Conservation (phyloP, 2,888 invertebrate genomes). For the Synanthedon vespiformis region DNA sequence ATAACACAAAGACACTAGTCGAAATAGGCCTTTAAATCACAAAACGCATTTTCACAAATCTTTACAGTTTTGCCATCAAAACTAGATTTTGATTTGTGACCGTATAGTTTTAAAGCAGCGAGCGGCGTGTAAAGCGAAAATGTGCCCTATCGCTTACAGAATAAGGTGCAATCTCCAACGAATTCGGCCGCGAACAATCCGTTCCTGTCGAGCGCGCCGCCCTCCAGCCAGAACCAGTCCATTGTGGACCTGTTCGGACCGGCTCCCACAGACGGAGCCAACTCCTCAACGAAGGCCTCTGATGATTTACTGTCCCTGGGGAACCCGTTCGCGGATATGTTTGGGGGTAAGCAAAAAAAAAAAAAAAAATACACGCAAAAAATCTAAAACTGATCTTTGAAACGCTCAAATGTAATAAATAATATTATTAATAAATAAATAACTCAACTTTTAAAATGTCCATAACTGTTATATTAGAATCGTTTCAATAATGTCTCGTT, state of each 20-base stretch:
- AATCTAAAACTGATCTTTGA: background rate
- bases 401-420: background rate
- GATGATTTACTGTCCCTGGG: slow-evolving; percentile 90
- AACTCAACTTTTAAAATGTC: too few relatives aligned
- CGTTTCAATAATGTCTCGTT: too few relatives aligned
- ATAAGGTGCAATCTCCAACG: slow-evolving; percentile 83
- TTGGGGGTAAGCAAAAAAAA: slow-evolving; percentile 58
- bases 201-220: slow-evolving; percentile 81
- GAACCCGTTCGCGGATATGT: slow-evolving; percentile 93
- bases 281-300: slow-evolving; percentile 74
- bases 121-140: background rate
- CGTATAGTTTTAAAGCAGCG: too few relatives aligned
- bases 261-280: slow-evolving; percentile 50
- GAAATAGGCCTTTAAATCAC: too few relatives aligned
- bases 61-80: too few relatives aligned
- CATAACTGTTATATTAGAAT: too few relatives aligned
- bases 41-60: too few relatives aligned
- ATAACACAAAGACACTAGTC: too few relatives aligned
- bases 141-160: slow-evolving; percentile 28
- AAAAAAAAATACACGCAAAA: background rate
- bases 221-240: slow-evolving; percentile 42
- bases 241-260: slow-evolving; percentile 87
- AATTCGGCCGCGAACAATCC: slow-evolving; percentile 84
- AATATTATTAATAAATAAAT: too few relatives aligned
- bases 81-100: too few relatives aligned